phyloP scores from a whole-genome alignment of 2,797 vertebrate species.

The Eurystomus glaucurus region DNA sequence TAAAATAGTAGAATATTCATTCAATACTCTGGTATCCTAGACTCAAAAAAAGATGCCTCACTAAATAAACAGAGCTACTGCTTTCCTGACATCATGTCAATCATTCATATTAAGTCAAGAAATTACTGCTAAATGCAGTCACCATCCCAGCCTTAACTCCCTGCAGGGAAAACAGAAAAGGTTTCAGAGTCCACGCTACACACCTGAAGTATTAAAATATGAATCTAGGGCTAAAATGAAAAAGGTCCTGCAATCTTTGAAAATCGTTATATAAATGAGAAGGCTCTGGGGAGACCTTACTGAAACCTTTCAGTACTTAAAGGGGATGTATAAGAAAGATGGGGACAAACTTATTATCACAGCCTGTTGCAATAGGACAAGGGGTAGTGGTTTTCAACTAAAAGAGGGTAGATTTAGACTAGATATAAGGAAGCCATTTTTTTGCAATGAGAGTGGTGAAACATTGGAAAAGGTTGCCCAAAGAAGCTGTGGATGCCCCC shows the following conservation, averaged over 20 bases:
- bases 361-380: not conserved
- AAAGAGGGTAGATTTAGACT: not conserved
- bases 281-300: not conserved
- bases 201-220: not conserved
- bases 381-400: not conserved
- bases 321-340: not conserved
- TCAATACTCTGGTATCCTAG: not conserved
- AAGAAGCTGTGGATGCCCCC: not conserved
- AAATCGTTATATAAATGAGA: not conserved
- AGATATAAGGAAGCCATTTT: not conserved
- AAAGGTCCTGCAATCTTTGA: not conserved
- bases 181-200: fast-evolving
- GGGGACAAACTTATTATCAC: not conserved
- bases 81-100: not conserved
- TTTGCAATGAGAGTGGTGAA: not conserved
- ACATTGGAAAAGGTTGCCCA: not conserved
- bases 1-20: not conserved
- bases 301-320: not conserved
- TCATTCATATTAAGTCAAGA: not conserved
- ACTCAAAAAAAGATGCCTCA: not conserved
- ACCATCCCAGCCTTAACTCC: not conserved
- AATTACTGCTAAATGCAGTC: not conserved
- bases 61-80: not conserved
- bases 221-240: not conserved
- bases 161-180: not conserved